Base-by-base conservation (phyloP, 1,140 invertebrate species). In the Brachionus rotundiformis region DNA sequence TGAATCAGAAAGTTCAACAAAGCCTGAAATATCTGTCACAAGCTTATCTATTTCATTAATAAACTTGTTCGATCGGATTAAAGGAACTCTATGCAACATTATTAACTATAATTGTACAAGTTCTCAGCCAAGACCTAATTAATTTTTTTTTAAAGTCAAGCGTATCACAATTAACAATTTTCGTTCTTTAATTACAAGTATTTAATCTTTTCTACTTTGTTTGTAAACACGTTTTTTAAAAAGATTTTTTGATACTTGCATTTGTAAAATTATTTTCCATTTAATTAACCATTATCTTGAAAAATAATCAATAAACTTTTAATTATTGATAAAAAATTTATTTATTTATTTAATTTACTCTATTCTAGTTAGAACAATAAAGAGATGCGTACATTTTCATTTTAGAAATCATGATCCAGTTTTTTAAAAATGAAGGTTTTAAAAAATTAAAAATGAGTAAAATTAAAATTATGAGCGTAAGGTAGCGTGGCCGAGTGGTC, bases 11-110 rank as follows among this genome's bases (percentile, higher is more conserved):
- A 23, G 16, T 13, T 41, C 36, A 23, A 6, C 36, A 6, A 73
- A 73, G 41, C 36, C 36, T n/a, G 68, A 73, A n/a, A 23, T 73
- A 10, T 44, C 68, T 3, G 39, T 73, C 19, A 44, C 36, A 23
- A 73, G 36, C 25, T 25, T 73, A 19, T 23, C 68, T 11, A 19
- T 73, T 19, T 73, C 68, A 10, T 25, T 73, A 11, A 44, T 73
- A 23, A 73, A 73, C 41, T 44, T 73, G n/a, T 73, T 73, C 19
- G 68, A 73, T 25, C 68, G 68, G 36, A 19, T 73, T 44, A 73
- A 73, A 44, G 19, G 36, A 5, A 31, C 68, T 13, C 16, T 73
- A 25, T 73, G 68, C 25, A 41, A 73, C 13, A 44, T 73, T 13
- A 73, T 73, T 16, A 73, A 73, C 16, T 41, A 73, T 29, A 73